Base-by-base conservation (phyloP, 1,140 invertebrate species). In the Penaeus chinensis region DNA sequence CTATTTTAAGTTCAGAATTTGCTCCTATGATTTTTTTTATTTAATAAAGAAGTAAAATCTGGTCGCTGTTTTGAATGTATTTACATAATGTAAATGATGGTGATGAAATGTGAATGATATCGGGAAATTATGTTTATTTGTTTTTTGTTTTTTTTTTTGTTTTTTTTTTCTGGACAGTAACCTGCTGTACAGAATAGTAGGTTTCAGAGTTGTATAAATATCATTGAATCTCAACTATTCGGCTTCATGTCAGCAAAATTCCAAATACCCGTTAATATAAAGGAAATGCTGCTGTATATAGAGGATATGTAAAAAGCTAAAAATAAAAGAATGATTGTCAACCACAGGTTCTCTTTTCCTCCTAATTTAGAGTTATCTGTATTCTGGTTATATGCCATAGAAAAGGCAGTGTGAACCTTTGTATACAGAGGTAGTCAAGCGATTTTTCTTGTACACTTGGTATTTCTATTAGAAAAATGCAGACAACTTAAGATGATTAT, bases 1-100 rank as follows among this genome's bases (percentile, higher is more conserved):
- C 85, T 87, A 82, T 77, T 81, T 77, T 87, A 87, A 87, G 85
- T 82, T 82, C 22, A 63, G 74, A 87, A 87, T 79, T 66, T 86
- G 84, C 66, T 80, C 77, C 69, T 47, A 80, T 79, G 63, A 80
- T 86, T 86, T 62, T 60, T 77, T 77, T 37, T 32, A 62, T 78
- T 85, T 42, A 78, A 24, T 16, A 85, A 78, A 77, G 54, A 86
- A 85, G n/a, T 54, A 69, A 54, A 84, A 71, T 83, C 82, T 84
- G 82, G 82, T 84, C 69, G 47, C 47, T 76, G 32, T 80, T 86
- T 65, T 54, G 84, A 79, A 80, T 71, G 80, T 86, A 86, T 47
- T 86, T 54, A 54, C 54, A 84, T 76, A 85, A 65, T 32, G 71
- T 77, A 84, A 74, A 24, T 84, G 63, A 79, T 54, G 63, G 80